Base-by-base conservation (phyloP, 2,113 vertebrate species). In the Pedetes capensis region DNA sequence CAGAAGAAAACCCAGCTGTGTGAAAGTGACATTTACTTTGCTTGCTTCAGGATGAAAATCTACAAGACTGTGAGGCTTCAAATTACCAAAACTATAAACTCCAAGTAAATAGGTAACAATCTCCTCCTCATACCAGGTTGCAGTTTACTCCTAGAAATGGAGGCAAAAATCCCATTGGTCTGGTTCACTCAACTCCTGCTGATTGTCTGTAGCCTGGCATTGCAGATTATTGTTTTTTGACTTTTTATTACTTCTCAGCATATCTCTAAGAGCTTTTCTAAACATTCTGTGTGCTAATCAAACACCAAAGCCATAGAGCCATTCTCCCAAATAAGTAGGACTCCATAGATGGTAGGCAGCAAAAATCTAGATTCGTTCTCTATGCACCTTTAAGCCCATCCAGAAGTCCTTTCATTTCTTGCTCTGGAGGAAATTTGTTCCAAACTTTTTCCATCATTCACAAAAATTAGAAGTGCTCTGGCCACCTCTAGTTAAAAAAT, bases 181-280 rank as follows among this genome's bases (percentile, higher is more conserved):
- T 57, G 53, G 44, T 49, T 14, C 32, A 22, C 57, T 64, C n/a
- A 37, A 55, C 71, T 32, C 32, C 74, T 78, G 29, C 12, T 61
- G 53, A 25, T 82, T 74, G 49, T 82, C 63, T 82, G 80, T 68
- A 89, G 39, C 16, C 8, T 2, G 82, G 42, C n/a, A 37, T 1
- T 17, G 8, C 59, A 34, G 90, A 29, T 51, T 82, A 55, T 34
- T 47, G 25, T 79, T 57, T 69, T 63, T 83, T 66, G 7, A 32
- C 68, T 59, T 69, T 83, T 91, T 72, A 57, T 13, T 93, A 83
- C 81, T 89, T 89, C 89, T 64, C 79, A 66, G 23, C 32, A 80
- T 51, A 69, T 37, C 94, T 90, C 59, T 64, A 47, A 90, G 51
- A 80, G 81, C 53, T 51, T 84, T 85, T 75, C 76, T 84, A 63